A percentile compares a stretch with the other conserved stretches of the same genome.
Evolutionary conservation across 2,113 vertebrate genomes (phyloP).

Genomic region (Plotosus lineatus): DNA sequence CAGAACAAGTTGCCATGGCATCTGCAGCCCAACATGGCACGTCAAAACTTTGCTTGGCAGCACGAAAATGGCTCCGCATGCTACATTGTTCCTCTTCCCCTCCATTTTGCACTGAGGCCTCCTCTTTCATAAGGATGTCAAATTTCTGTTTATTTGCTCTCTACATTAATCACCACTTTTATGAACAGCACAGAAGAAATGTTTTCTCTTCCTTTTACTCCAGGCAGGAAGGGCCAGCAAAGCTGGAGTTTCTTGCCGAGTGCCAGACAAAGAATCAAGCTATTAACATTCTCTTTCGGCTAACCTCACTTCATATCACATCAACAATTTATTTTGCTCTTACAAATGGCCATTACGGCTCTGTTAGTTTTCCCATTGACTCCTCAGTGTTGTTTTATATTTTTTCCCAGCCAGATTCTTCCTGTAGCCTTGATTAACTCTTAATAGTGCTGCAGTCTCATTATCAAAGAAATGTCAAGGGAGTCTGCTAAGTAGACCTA

Average conservation of each 20-base stretch:
- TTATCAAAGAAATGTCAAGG: constrained; percentile 33
- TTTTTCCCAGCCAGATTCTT: constrained; percentile 40
- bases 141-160: constrained; percentile 60
- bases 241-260: constrained; percentile 69
- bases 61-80: constrained; percentile 48
- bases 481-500: constrained; percentile 29
- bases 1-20: constrained; percentile 65
- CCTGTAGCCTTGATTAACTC: constrained; percentile 41
- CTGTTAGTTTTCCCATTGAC: constrained; percentile 33
- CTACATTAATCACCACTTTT: constrained; percentile 56
- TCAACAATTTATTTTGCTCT: constrained; percentile 26
- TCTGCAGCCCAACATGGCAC: constrained; percentile 57
- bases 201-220: constrained; percentile 50
- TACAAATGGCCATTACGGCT: constrained; percentile 15
- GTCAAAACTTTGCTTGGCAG: constrained; percentile 59
- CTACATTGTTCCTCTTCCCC: constrained; percentile 61
- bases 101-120: constrained; percentile 59
- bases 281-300: constrained; percentile 38
- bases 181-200: constrained; percentile 43
- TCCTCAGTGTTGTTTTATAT: constrained; percentile 19
- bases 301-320: constrained; percentile 24
- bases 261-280: constrained; percentile 41
- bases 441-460: constrained; percentile 37
- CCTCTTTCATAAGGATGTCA: constrained; percentile 62
- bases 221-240: constrained; percentile 53